Conservation (phyloP, 2,888 invertebrate genomes). For the Sabatieria punctata region DNA sequence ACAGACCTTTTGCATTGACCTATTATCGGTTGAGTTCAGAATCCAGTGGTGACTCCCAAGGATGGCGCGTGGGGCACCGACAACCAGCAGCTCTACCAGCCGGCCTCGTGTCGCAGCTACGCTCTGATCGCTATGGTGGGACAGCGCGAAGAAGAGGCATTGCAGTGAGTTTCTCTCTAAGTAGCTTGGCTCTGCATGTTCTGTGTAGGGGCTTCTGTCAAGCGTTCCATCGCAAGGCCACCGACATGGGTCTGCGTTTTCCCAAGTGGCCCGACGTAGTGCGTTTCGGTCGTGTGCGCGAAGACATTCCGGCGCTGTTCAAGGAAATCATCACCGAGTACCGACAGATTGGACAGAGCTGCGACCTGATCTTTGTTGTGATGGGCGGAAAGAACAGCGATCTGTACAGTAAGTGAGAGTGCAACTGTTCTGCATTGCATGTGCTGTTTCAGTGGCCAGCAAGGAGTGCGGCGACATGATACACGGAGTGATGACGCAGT, state of each 20-base stretch:
- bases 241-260: slow-evolving; percentile 21
- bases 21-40: slow-evolving; percentile 7
- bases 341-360: slow-evolving; percentile 14
- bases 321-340: slow-evolving; percentile 18
- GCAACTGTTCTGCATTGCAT: neutral
- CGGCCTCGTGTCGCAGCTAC: slow-evolving; percentile 19
- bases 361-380: slow-evolving; percentile 22
- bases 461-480: slow-evolving; percentile 22
- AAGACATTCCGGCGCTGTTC: slow-evolving; percentile 10
- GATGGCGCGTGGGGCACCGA: slow-evolving; percentile 25
- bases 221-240: slow-evolving; percentile 11
- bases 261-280: slow-evolving; percentile 24
- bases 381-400: slow-evolving; percentile 22
- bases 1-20: neutral
- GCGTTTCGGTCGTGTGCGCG: slow-evolving; percentile 13
- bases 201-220: slow-evolving; percentile 3
- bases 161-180: slow-evolving; percentile 12
- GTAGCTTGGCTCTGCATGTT: too few species aligned
- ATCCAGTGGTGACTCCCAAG: slow-evolving; percentile 19
- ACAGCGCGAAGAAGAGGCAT: slow-evolving; percentile 16
- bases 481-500: slow-evolving; percentile 31
- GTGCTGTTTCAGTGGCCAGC: slow-evolving; percentile 17
- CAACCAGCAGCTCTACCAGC: slow-evolving; percentile 20
- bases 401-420: slow-evolving; percentile 15
- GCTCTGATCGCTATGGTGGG: slow-evolving; percentile 21